Evolutionary conservation across 2,797 vertebrate species (phyloP).

Genomic region (Typhlichthys eigenmanni): DNA sequence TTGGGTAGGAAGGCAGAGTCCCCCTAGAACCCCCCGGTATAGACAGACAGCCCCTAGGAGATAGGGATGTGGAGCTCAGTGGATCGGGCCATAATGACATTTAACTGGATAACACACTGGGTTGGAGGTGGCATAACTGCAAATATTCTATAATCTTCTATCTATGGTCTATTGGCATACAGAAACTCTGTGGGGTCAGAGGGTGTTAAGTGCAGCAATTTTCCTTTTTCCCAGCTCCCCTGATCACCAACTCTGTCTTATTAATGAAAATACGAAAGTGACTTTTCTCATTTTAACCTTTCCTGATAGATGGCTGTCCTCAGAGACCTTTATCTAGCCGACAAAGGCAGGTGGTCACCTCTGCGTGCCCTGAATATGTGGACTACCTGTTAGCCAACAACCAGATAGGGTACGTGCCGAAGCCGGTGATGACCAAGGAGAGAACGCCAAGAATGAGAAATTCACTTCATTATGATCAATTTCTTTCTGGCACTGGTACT

Average conservation of each 20-base stretch:
- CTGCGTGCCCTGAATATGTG: slow-evolving; percentile 65
- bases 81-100: slow-evolving; percentile 66
- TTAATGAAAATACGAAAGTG: slow-evolving; percentile 48
- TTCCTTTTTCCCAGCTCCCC: slow-evolving; percentile 25
- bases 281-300: slow-evolving; percentile 46
- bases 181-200: slow-evolving; percentile 39
- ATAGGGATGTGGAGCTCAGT: slow-evolving; percentile 52
- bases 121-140: slow-evolving; percentile 22
- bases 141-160: slow-evolving; percentile 52
- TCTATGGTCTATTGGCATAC: slow-evolving; percentile 6
- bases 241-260: slow-evolving; percentile 39
- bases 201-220: slow-evolving; percentile 46
- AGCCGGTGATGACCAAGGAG: slow-evolving; percentile 35
- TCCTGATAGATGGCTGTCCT: slow-evolving; percentile 63
- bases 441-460: slow-evolving; percentile 38
- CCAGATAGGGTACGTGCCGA: slow-evolving; percentile 31
- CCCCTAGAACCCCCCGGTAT: slow-evolving; percentile 46
- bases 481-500: slow-evolving; percentile 42
- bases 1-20: slow-evolving; percentile 53
- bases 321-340: slow-evolving; percentile 65
- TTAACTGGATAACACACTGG: slow-evolving; percentile 55
- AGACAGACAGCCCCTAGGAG: slow-evolving; percentile 46
- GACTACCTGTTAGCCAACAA: slow-evolving; percentile 42
- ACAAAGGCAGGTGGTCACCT: slow-evolving; percentile 68
- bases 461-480: slow-evolving; percentile 44